Conservation (phyloP, 2,113 vertebrate species). For the Pholis gunnellus region DNA sequence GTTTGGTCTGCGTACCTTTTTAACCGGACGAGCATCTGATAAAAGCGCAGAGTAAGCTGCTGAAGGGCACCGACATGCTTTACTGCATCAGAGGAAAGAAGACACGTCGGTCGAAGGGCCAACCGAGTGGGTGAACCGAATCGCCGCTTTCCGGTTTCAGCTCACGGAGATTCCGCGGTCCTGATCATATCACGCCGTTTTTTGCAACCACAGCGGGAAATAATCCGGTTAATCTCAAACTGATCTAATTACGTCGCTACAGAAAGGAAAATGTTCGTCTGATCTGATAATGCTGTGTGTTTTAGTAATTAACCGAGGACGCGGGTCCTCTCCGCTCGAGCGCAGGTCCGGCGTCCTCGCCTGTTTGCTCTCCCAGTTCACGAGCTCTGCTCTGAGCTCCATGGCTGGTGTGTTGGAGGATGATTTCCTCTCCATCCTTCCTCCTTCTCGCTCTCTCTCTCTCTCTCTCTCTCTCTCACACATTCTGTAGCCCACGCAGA, state of each 20-base stretch:
- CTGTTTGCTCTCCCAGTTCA: slow-evolving; percentile 4
- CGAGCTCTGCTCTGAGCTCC: slow-evolving; percentile 23
- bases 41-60: neutral
- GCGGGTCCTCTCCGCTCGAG: neutral
- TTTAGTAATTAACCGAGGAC: slow-evolving; percentile 34
- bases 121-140: neutral
- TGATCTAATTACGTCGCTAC: slow-evolving; percentile 32
- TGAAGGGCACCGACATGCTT: neutral
- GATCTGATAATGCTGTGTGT: slow-evolving; percentile 17
- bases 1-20: neutral
- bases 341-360: neutral
- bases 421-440: slow-evolving; percentile 22
- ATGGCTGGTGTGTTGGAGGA: slow-evolving; percentile 18
- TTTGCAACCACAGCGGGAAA: slow-evolving; percentile 13
- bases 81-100: neutral
- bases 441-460: no score
- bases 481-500: slow-evolving; percentile 61
- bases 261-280: slow-evolving; percentile 18
- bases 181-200: slow-evolving; percentile 6
- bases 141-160: neutral
- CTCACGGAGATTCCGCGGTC: slow-evolving; percentile 3
- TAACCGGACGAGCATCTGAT: neutral
- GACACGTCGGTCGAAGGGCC: slow-evolving; percentile 21
- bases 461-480: neutral
- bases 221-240: slow-evolving; percentile 34